These are phyloP conservation scores for Trichonephila clavata DNA, from an alignment of 1,140 invertebrate genomes.

Conservation along the genomic window DNA sequence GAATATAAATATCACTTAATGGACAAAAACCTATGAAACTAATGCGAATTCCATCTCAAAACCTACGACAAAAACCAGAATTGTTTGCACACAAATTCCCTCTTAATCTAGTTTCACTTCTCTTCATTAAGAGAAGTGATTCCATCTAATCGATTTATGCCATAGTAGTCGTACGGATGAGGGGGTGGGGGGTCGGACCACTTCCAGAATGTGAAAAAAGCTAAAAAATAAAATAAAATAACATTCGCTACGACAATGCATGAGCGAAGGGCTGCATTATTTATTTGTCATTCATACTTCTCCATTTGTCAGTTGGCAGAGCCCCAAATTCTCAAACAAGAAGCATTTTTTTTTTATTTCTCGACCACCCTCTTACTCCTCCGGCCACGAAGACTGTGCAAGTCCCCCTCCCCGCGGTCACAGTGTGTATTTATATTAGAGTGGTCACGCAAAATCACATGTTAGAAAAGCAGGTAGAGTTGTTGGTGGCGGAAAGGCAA, in stretches of 20 bases:
- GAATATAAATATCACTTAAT: too few species aligned
- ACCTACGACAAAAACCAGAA: background rate
- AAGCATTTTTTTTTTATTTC: background rate
- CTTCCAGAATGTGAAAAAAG: background rate
- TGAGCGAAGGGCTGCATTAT: slow-evolving; percentile 44
- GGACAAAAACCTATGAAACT: too few species aligned
- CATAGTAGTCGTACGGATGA: background rate
- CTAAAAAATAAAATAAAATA: slow-evolving; percentile 15
- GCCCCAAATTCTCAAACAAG: slow-evolving; percentile 51
- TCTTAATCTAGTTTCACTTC: background rate
- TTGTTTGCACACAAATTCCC: background rate
- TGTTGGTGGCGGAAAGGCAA: slow-evolving; percentile 33
- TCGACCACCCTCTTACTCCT: background rate
- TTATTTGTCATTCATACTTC: slow-evolving; percentile 68
- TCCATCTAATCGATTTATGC: slow-evolving; percentile 13
- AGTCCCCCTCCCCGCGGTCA: background rate
- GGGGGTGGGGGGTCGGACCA: background rate
- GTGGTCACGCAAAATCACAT: slow-evolving; percentile 59
- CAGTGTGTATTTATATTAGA: slow-evolving; percentile 64
- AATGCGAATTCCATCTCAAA: too few species aligned
- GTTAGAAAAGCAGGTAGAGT: slow-evolving; percentile 41
- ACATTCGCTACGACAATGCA: background rate
- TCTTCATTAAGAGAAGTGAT: slow-evolving; percentile 40
- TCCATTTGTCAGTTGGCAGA: slow-evolving; percentile 60
- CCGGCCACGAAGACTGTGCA: background rate